phyloP scores from a whole-genome alignment of 2,797 vertebrate genomes.

The Aplochiton taeniatus region DNA sequence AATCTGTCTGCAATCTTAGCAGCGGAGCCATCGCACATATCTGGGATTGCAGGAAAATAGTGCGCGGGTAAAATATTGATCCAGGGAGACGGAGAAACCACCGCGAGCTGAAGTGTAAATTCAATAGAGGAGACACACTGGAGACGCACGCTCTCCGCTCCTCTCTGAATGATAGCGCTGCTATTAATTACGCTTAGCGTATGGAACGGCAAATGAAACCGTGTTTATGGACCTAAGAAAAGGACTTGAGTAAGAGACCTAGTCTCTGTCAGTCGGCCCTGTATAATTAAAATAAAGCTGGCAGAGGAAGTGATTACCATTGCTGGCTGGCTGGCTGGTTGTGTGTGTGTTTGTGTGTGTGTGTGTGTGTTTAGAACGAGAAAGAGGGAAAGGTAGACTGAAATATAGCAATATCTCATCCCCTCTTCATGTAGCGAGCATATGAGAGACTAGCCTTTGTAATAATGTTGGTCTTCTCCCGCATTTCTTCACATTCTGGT shows the following conservation, averaged over 20 bases:
- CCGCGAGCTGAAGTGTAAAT: slow-evolving; percentile 13
- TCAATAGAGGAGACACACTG: slow-evolving; percentile 6
- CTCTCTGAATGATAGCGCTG: slow-evolving; percentile 3
- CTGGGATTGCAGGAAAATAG: not conserved
- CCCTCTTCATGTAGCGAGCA: no score
- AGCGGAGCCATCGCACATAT: not conserved
- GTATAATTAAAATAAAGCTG: no score
- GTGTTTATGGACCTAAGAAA: not conserved
- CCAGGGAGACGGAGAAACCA: not conserved
- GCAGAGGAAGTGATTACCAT: not conserved
- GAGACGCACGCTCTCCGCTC: not conserved
- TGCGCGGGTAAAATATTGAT: not conserved
- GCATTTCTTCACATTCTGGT: no score
- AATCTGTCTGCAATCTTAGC: not conserved
- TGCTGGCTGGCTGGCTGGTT: not conserved
- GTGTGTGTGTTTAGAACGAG: no score
- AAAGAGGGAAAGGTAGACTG: no score
- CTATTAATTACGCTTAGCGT: slow-evolving; percentile 35
- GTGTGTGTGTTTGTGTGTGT: not conserved
- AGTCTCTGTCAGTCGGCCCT: slow-evolving; percentile 20
- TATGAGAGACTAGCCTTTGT: no score
- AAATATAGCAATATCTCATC: no score
- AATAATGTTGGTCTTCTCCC: no score
- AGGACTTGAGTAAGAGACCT: slow-evolving; percentile 12
- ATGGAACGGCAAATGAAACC: slow-evolving; percentile 34